These are phyloP conservation scores for Nemotelus pantherinus DNA, from an alignment of 2,888 invertebrate species.

Conservation along the genomic window DNA sequence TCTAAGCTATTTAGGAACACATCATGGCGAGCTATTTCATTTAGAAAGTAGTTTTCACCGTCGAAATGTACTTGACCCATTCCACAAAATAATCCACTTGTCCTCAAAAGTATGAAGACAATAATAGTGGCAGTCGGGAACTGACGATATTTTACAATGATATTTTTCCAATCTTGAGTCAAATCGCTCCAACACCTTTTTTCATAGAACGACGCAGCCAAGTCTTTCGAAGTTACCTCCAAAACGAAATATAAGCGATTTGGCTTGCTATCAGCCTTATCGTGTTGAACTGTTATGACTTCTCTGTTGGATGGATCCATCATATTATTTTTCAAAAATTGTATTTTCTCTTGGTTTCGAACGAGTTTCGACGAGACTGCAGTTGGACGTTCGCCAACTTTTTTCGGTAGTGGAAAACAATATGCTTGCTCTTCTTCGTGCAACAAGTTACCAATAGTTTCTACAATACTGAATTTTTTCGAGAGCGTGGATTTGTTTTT, in stretches of 20 bases:
- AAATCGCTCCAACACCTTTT: background rate
- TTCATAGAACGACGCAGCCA: constrained; percentile 20
- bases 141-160: constrained; percentile 23
- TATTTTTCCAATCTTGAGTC: constrained; percentile 16
- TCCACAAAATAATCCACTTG: constrained; percentile 34
- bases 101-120: constrained; percentile 30
- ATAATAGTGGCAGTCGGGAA: constrained; percentile 15
- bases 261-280: background rate
- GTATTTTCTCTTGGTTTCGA: constrained; percentile 1
- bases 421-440: constrained; percentile 53
- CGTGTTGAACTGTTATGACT: background rate
- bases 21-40: constrained; percentile 19
- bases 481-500: constrained; percentile 47
- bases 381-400: constrained; percentile 57
- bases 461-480: constrained; percentile 53
- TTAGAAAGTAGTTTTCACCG: constrained; percentile 17
- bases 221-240: constrained; percentile 22
- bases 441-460: constrained; percentile 54
- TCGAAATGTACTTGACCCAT: constrained; percentile 22
- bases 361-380: constrained; percentile 49
- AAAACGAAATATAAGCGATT: constrained; percentile 13
- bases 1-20: constrained; percentile 12
- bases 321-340: constrained; percentile 10
- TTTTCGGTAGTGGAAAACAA: constrained; percentile 54
- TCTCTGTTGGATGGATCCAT: background rate